Conservation (phyloP, 2,113 vertebrate species). For the Penelope pileata region DNA sequence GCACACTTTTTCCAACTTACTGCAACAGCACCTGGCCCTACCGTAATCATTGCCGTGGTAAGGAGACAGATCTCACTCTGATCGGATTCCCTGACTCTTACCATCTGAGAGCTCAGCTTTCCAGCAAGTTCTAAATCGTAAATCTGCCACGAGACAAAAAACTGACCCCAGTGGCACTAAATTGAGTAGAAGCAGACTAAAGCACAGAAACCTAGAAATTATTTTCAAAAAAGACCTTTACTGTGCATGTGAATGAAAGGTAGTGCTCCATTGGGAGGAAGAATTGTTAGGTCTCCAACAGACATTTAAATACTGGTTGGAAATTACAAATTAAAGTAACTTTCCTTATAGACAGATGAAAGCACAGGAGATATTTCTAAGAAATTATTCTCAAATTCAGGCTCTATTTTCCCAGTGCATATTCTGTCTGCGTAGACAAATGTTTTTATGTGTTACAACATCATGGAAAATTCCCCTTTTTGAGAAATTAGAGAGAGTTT, state of each 20-base stretch:
- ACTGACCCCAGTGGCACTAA: not conserved
- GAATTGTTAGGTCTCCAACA: conserved; percentile 24
- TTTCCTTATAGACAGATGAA: conserved; percentile 1
- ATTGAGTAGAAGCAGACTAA: not conserved
- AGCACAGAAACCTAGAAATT: not conserved
- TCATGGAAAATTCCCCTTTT: conserved; percentile 39
- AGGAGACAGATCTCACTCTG: not conserved
- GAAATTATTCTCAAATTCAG: not conserved
- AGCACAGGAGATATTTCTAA: not conserved
- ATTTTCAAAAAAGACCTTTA: not conserved
- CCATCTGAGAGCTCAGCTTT: not conserved
- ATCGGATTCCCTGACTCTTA: not conserved
- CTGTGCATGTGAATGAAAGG: not conserved
- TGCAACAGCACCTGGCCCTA: not conserved
- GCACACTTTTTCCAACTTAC: not conserved
- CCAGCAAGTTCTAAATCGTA: not conserved
- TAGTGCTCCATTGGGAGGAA: not conserved
- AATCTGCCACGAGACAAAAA: not conserved
- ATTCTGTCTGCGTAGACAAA: conserved; percentile 11
- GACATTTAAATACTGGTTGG: conserved; percentile 24
- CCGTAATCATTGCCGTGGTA: not conserved
- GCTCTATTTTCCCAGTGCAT: not conserved
- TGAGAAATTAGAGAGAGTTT: conserved; percentile 43
- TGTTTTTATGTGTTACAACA: not conserved
- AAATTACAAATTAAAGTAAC: conserved; percentile 58